Conservation (phyloP, 1,140 invertebrate species). For the Tenebrio molitor region DNA sequence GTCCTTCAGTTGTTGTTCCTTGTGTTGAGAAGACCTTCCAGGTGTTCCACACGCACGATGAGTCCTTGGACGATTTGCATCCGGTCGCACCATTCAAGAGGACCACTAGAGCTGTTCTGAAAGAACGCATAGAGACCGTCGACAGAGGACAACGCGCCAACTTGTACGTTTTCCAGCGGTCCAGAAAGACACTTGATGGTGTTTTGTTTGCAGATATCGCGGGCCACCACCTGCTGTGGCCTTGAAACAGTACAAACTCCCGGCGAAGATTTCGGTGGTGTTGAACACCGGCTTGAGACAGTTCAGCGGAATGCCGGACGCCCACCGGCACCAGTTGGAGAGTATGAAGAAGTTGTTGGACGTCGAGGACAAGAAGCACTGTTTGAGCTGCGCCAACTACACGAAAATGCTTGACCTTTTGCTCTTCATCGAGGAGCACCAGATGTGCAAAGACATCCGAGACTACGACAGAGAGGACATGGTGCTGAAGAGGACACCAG, state of each 20-base stretch:
- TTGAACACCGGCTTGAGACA: neutral
- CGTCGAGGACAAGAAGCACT: conserved; percentile 14
- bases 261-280: neutral
- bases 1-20: too few relatives aligned
- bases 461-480: conserved; percentile 71
- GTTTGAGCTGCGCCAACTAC: conserved; percentile 68
- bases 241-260: neutral
- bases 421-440: conserved; percentile 83
- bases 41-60: conserved; percentile 12
- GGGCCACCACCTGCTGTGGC: too few relatives aligned
- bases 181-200: too few relatives aligned
- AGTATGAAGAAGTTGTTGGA: neutral
- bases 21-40: too few relatives aligned
- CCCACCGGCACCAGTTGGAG: neutral
- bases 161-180: neutral
- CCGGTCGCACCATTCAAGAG: neutral
- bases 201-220: too few relatives aligned
- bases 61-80: conserved; percentile 15
- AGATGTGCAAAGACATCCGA: conserved; percentile 74
- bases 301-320: neutral
- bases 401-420: conserved; percentile 75
- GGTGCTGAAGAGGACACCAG: conserved; percentile 51
- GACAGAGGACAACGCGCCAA: conserved; percentile 4
- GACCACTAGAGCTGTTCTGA: neutral
- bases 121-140: neutral